A percentile compares a stretch with the other conserved stretches of the same genome.
These are phyloP conservation scores for Apogon hyalosoma DNA, from an alignment of 2,797 vertebrate species.

Conservation along the genomic window DNA sequence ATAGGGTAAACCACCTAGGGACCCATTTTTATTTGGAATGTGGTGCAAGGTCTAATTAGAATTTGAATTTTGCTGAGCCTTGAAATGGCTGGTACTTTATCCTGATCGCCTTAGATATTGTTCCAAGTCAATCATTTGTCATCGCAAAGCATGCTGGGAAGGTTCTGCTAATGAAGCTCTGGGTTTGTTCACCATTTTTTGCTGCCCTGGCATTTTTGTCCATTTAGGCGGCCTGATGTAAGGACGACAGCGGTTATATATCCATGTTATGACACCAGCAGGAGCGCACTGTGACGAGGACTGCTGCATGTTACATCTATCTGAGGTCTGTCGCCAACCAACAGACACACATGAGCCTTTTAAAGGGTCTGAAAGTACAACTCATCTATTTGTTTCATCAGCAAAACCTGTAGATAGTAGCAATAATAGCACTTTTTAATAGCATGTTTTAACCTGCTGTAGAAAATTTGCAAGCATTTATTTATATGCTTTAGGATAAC, in stretches of 20 bases:
- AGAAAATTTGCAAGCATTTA: no score
- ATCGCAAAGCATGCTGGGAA: conserved; percentile 92
- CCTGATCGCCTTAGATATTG: conserved; percentile 99
- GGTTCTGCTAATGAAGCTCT: conserved; percentile 88
- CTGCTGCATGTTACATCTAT: conserved; percentile 66
- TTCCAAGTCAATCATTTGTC: conserved; percentile 99
- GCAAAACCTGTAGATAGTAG: no score
- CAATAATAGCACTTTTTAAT: no score
- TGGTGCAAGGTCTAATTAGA: conserved; percentile 99
- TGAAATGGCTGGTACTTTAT: conserved; percentile 99
- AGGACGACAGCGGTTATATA: conserved; percentile 76
- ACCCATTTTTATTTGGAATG: conserved; percentile 99
- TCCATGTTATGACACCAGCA: conserved; percentile 71
- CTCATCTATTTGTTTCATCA: background rate
- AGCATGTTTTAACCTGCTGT: no score
- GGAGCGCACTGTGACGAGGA: conserved; percentile 63
- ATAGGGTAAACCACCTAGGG: conserved; percentile 99
- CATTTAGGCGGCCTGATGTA: conserved; percentile 74
- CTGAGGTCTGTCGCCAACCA: conserved; percentile 60
- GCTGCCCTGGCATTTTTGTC: conserved; percentile 85
- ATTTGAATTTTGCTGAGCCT: conserved; percentile 99
- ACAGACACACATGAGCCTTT: conserved; percentile 19
- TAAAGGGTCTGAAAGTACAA: conserved; percentile 13
- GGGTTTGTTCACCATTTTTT: conserved; percentile 57
- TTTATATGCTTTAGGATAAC: no score